Evolutionary conservation across 2,888 invertebrate genomes (phyloP), one percentile per base, ranked within the genome.

Genomic region (Dromius quadrimaculatus): DNA sequence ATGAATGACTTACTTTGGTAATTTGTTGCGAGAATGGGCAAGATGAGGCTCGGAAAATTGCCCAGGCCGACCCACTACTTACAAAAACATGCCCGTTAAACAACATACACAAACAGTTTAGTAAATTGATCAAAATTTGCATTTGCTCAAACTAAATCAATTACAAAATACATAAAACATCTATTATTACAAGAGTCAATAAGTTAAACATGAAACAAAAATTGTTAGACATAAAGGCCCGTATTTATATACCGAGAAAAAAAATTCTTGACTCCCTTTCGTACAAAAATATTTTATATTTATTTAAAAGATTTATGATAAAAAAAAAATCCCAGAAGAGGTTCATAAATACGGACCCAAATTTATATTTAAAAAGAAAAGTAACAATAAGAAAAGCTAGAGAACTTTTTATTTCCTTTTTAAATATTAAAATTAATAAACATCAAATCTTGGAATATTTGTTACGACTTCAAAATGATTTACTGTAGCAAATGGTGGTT

Each of bases 1-100:
- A 43, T 45, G 45, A 69, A 43, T 13, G 28, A 80, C 81, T 81
- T 78, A 84, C 84, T 82, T 83, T 74, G 82, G 80, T 73, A 83
- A 78, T 76, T 83, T 84, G 78, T 83, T 83, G 74, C 77, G 74
- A 66, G 73, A 72, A 62, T 73, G 77, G 74, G 74, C 70, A 62
- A 62, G 61, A 17, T 70, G 70, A 62, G 70, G 70, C 61, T 62
- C 62, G 70, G 70, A 22, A 70, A 28, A 61, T 20, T 47, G 61
- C 47, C 70, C 70, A 62, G 70, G 70, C 70, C 62, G 70, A 62
- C 61, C 70, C 36, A 62, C 70, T 70, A 70, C 70, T 70, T 50
- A 70, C 62, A 70, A 62, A 70, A 70, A 70, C 70, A 70, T 70
- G 70, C 70, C 70, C 34, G 45, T 57, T 68, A 59, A 70, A 61